A percentile compares a stretch with the other conserved stretches of the same genome.
phyloP scores from a whole-genome alignment of 2,113 vertebrate genomes.

The Mesocricetus auratus region DNA sequence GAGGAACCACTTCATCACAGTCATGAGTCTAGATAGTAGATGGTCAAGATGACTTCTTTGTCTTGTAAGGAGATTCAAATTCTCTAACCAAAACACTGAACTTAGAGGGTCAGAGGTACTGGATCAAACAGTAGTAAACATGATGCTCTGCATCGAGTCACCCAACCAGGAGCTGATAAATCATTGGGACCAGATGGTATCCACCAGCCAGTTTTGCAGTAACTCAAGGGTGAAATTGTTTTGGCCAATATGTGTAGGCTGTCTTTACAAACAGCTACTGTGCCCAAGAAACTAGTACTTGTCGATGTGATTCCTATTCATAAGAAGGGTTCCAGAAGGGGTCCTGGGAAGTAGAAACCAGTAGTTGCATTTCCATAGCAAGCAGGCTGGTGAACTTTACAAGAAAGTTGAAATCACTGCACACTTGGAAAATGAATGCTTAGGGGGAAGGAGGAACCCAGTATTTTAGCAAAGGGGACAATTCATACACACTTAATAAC shows the following conservation, averaged over 20 bases:
- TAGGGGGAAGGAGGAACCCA: neutral
- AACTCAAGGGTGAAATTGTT: slow-evolving; percentile 78
- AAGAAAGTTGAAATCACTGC: slow-evolving; percentile 46
- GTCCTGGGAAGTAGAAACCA: slow-evolving; percentile 65
- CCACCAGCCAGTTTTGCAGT: slow-evolving; percentile 71
- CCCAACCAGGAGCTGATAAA: slow-evolving; percentile 72
- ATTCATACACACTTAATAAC: slow-evolving; percentile 35
- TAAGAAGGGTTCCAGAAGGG: slow-evolving; percentile 64
- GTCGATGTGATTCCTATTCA: slow-evolving; percentile 63
- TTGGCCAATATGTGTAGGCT: slow-evolving; percentile 71
- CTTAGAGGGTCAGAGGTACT: slow-evolving; percentile 69
- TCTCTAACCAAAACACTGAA: slow-evolving; percentile 70
- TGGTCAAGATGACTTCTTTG: slow-evolving; percentile 70
- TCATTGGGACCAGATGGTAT: slow-evolving; percentile 74
- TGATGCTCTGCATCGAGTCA: slow-evolving; percentile 65
- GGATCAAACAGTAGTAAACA: slow-evolving; percentile 73
- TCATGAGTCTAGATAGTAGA: slow-evolving; percentile 66
- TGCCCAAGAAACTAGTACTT: slow-evolving; percentile 64
- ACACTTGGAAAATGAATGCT: slow-evolving; percentile 21
- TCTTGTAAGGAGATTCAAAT: slow-evolving; percentile 53
- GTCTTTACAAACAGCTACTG: slow-evolving; percentile 69
- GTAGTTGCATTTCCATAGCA: slow-evolving; percentile 65
- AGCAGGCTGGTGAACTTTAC: slow-evolving; percentile 51
- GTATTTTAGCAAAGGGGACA: slow-evolving; percentile 42
- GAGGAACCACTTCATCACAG: slow-evolving; percentile 72